Base-by-base conservation (phyloP, 2,113 vertebrate genomes). In the Chaenocephalus aceratus region DNA sequence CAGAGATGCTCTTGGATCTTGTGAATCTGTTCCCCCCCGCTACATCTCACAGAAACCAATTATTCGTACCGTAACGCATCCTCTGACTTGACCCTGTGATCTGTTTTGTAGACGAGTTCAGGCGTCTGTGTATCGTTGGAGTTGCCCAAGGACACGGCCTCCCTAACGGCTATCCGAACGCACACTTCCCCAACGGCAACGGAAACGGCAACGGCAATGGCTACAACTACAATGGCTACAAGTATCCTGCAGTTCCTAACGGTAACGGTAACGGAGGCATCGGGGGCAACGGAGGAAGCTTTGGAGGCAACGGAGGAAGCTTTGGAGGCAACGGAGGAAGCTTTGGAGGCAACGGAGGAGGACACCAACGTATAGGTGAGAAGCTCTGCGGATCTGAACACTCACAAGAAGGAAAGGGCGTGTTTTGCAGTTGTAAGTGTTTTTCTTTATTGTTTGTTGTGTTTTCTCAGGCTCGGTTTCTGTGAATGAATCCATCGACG, bases 401-500 rank as follows among this genome's bases (percentile, higher is more conserved):
- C 30, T 30, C 30, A 30, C 30, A 30, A 30, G 30, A 30, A 30
- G 30, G 30, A 30, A 30, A 30, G 30, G 3, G 30, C 3, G 36
- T 41, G 36, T 41, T 6, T 7, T 41, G 13, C 15, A 10, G 14
- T 10, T 52, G 21, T 7, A 15, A 9, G 3, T 16, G 2, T 41
- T n/a, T 59, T 59, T 3, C 21, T 67, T 53, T 74, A 14, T 54
- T 23, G 2, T 45, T 41, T 58, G 1, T 0, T 62, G 3, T 79
- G n/a, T 72, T 2, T 78, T 72, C 18, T 21, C 91, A 98, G 97
- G 96, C 41, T 89, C 94, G 0, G 95, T 97, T 58, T 96, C 97
- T 2, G 72, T 97, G 72, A 99, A 99, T 21, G 96, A 98, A 80
- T 97, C 96, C 59, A 96, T 97, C 3, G 97, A 99, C 45, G 96